Percentiles rank a stretch among this genome's conserved stretches.
Evolutionary conservation across 2,797 vertebrate species (phyloP).

Genomic region (Diceros bicornis): DNA sequence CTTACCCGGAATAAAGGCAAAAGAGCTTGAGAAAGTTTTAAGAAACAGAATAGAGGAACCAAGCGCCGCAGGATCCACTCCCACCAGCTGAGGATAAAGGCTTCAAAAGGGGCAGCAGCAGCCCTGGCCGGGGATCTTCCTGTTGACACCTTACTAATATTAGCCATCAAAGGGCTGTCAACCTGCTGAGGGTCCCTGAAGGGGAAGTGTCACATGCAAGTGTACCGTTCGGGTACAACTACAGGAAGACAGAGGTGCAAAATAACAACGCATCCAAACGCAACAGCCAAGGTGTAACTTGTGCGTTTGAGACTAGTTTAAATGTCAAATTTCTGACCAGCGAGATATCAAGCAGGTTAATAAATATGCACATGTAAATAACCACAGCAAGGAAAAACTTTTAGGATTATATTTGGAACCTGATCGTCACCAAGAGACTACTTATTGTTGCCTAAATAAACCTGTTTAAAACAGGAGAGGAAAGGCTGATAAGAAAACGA

Average conservation of each 20-base stretch:
- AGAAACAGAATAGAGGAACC: background rate
- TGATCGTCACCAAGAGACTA: too few relatives aligned
- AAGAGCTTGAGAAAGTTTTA: background rate
- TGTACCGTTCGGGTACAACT: background rate
- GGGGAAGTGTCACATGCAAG: slow-evolving; percentile 60
- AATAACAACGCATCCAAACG: background rate
- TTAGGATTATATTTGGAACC: background rate
- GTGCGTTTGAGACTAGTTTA: background rate
- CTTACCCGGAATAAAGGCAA: background rate
- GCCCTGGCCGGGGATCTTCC: background rate
- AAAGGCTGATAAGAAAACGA: background rate
- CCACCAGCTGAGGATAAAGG: background rate
- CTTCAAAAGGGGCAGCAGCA: background rate
- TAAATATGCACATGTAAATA: background rate
- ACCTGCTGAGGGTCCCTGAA: slow-evolving; percentile 62
- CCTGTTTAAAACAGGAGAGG: background rate
- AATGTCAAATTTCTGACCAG: background rate
- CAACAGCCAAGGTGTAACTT: background rate
- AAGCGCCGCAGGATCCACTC: background rate
- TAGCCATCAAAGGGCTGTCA: background rate
- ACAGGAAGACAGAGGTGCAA: background rate
- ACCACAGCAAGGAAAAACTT: background rate
- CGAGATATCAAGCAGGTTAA: background rate
- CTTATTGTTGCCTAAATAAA: background rate
- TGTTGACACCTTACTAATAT: accelerated